Base-by-base conservation (phyloP, 2,797 vertebrate genomes). In the Coregonus sp. region DNA sequence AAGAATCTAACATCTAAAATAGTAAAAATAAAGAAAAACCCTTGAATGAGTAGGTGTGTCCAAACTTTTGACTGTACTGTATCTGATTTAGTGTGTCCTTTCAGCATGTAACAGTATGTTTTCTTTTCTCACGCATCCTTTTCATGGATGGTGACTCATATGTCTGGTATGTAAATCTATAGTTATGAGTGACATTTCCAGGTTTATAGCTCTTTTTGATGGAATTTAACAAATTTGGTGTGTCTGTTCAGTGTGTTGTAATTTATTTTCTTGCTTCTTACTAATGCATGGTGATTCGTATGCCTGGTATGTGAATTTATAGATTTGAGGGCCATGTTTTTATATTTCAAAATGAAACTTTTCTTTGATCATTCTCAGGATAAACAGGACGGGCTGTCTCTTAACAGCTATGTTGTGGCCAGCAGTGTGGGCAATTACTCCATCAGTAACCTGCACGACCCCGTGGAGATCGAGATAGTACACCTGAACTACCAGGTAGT, bases 401-500 rank as follows among this genome's bases (percentile, higher is more conserved):
- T 97, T 78, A 96, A 94, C 83, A 98, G 98, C 86, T 99, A 96
- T n/a, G 97, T 99, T 81, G 96, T 99, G 85, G 97, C 98, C 0
- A 99, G 96, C 91, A 99, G 97, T 70, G 95, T 98, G 80, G 97
- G 95, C 37, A 99, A 98, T 86, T 78, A 94, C 47, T 93, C 94
- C 73, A 95, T 99, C 87, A 91, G 74, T 1, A 84, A 95, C 85
- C 95, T 99, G 80, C 84, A 66, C 70, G 94, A 98, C 14, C 95
- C 95, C 0, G 96, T 99, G 78, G 90, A 85, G 89, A 95, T 99
- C 77, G 92, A 94, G 85, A 96, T 99, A 59, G 90, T 92, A 69
- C 97, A 98, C 81, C 94, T 92, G 15, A 88, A 88, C 67, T 83
- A 88, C 11, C 93, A 94, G 95, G 97, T 98, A 93, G 7, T 16